These are phyloP conservation scores for Bufotes viridis DNA, from an alignment of 2,797 vertebrate genomes.

Conservation along the genomic window DNA sequence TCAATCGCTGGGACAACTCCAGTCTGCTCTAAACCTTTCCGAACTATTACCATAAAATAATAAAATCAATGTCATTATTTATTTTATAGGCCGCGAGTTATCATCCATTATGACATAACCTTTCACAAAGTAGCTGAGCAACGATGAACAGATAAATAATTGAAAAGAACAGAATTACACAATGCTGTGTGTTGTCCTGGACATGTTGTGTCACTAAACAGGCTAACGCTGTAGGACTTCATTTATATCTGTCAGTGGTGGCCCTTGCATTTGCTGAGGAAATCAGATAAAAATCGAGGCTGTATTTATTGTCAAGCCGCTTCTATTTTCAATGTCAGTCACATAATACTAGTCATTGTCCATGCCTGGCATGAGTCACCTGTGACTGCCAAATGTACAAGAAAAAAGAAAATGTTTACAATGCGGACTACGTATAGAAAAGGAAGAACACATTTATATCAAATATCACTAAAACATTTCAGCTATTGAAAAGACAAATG, in stretches of 20 bases:
- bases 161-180: neutral
- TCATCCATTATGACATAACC: neutral
- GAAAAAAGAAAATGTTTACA: constrained; percentile 6
- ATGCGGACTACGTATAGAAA: neutral
- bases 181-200: constrained; percentile 10
- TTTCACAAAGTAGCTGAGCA: constrained; percentile 17
- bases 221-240: neutral
- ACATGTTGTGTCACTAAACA: neutral
- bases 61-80: neutral
- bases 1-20: neutral
- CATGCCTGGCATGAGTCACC: constrained; percentile 10
- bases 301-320: neutral
- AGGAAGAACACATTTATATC: neutral
- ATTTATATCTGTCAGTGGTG: neutral
- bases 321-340: neutral
- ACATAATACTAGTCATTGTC: neutral
- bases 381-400: constrained; percentile 13
- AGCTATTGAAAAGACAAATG: neutral
- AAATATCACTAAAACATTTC: neutral
- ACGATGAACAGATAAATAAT: constrained; percentile 23
- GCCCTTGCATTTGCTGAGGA: neutral
- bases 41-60: neutral
- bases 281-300: neutral
- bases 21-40: neutral
- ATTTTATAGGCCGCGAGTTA: neutral